Evolutionary conservation across 2,888 invertebrate species (phyloP).

Genomic region (Hoplodrina blanda): DNA sequence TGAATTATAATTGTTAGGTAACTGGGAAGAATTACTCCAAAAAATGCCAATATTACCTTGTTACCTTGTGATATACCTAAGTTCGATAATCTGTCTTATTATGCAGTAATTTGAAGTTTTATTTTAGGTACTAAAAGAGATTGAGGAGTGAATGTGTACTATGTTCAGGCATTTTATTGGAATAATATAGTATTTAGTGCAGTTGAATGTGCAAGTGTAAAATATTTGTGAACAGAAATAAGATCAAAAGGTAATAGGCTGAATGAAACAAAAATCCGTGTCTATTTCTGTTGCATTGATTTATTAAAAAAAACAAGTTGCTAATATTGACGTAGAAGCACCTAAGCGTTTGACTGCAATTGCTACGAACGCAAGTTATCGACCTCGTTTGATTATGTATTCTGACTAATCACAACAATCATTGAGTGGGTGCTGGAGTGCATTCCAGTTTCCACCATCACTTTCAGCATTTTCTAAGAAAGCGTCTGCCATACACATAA

Average conservation of each 20-base stretch:
- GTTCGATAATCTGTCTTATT: too few species aligned
- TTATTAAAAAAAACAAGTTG: constrained; percentile 20
- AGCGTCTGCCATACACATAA: background rate
- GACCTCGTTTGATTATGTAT: constrained; percentile 16
- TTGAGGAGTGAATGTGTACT: too few species aligned
- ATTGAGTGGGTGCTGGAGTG: constrained; percentile 2
- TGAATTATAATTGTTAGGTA: too few species aligned
- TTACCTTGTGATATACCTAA: too few species aligned
- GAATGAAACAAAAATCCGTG: background rate
- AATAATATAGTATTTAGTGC: background rate
- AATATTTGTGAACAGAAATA: background rate
- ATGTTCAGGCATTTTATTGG: too few species aligned
- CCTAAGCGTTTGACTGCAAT: constrained; percentile 14
- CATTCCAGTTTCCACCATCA: constrained; percentile 1
- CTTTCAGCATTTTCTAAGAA: constrained; percentile 6
- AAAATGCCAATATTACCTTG: background rate
- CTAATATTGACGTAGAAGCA: constrained; percentile 14
- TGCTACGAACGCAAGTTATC: constrained; percentile 24
- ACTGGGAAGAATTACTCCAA: background rate
- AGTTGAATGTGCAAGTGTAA: background rate
- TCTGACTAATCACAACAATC: constrained; percentile 38
- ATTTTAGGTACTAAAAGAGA: too few species aligned
- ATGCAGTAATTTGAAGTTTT: too few species aligned
- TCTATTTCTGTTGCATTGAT: constrained; percentile 24
- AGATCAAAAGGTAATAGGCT: background rate